Base-by-base conservation (phyloP, 2,113 vertebrate genomes). In the Aphyosemion australe region DNA sequence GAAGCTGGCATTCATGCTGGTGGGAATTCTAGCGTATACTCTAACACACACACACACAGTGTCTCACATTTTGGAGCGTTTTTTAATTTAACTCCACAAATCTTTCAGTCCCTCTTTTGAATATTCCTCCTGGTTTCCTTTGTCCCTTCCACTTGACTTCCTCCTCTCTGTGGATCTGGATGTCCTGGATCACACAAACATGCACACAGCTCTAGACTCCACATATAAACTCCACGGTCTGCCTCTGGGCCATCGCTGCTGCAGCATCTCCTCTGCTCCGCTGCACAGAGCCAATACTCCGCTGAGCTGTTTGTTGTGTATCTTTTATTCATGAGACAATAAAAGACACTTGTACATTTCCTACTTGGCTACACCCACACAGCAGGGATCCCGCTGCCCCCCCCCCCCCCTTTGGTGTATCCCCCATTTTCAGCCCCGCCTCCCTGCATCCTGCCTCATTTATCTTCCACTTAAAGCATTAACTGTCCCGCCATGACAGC, bases 321-420 rank as follows among this genome's bases (percentile, higher is more conserved):
- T 88, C 76, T 71, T 84, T 90, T 88, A 91, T 90, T 89, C 70
- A 88, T 87, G 61, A 81, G 61, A 68, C 66, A 80, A 73, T 85
- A 67, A 67, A 34, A 83, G 67, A 82, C 79, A 76, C 71, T 63
- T 83, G 82, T 82, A 72, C 62, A 42, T 76, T 60, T 78, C 65
- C 55, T 69, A 37, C 75, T 78, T 54, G 14, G 56, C 74, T 80
- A 57, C 68, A 69, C 63, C 81, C 79, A 72, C 72, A 45, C 82
- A 69, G 69, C 72, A 84, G 66, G 80, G 45, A 65, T 67, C 43
- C 74, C 48, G 75, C 48, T 72, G n/a, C n/a, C 26, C 26, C 26
- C 26, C 26, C 26, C 69, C 37, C 12, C 43, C 16, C 0, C 76
- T 81, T 76, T 84, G 76, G 69, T 70, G 70, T 56, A 34, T 59